Base-by-base conservation (phyloP, 1,140 invertebrate species). In the Papilio aristodemus region DNA sequence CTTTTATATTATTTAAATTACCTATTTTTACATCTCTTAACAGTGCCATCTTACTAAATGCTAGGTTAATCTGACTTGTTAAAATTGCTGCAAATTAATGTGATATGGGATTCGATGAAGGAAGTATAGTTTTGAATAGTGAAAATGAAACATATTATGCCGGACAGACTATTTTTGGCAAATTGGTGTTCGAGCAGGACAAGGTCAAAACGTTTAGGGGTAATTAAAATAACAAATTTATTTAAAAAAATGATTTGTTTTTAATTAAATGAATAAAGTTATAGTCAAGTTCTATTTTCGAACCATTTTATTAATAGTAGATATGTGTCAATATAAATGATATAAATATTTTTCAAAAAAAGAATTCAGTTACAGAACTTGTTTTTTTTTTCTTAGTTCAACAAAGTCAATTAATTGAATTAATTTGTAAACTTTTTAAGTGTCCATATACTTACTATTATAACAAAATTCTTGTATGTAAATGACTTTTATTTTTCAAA, bases 111-210 rank as follows among this genome's bases (percentile, higher is more conserved):
- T 90, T 93, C 43, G 88, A 92, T 79, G 91, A 92, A 69, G 93
- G 93, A 78, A 85, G 91, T 79, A 93, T 95, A 67, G 77, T 92
- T 72, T 92, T 95, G 71, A 93, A 94, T 75, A 94, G 93, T 84
- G 92, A 92, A 0, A 93, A 90, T 74, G 92, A 91, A 67, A 92
- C 93, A 0, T 95, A 94, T 81, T 94, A 92, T 84, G 87, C 93
- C 17, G 94, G 94, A 0, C 93, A 95, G 84, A 93, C 90, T 1
- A 81, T 95, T 14, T 91, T 91, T 69, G 94, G 94, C 0, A 91
- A 91, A 75, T 87, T 94, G 7, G 84, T 93, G 71, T 84, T 94
- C 62, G 85, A 89, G 9, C 90, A 93, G 67, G 91, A 94, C 71
- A 92, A 93, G 68, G 89, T 93, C 3, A 94, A 94, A 83, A 94